phyloP scores from a whole-genome alignment of 2,797 vertebrate genomes.

The Alectoris magna region DNA sequence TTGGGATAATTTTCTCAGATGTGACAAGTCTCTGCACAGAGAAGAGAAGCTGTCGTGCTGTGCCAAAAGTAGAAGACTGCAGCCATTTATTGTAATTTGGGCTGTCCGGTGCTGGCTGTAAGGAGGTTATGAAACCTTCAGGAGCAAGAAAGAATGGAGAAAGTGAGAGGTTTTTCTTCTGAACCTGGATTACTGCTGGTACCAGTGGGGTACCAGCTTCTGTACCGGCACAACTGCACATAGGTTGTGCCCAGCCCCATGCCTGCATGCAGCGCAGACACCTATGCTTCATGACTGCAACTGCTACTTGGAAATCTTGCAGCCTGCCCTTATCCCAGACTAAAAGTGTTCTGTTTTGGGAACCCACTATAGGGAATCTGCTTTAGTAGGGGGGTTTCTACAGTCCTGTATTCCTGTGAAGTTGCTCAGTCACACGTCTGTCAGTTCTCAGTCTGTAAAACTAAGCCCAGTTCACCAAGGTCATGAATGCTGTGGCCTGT shows the following conservation, averaged over 20 bases:
- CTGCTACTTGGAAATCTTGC: background rate
- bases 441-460: background rate
- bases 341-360: background rate
- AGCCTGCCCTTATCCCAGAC: accelerated
- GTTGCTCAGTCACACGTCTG: accelerated
- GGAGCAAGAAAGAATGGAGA: background rate
- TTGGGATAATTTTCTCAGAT: background rate
- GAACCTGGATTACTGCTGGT: background rate
- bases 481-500: background rate
- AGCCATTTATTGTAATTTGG: background rate
- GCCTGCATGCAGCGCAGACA: background rate
- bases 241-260: background rate
- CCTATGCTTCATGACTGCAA: background rate
- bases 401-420: accelerated
- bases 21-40: background rate
- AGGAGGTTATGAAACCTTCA: background rate
- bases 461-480: background rate
- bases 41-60: background rate
- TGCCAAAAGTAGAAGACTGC: background rate
- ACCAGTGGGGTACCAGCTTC: accelerated
- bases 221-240: background rate
- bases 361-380: too few relatives aligned
- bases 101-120: background rate
- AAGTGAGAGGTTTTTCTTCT: accelerated
- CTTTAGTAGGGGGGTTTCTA: too few relatives aligned